Conservation (phyloP, 2,888 invertebrate genomes). For the Heliconius aoede region DNA sequence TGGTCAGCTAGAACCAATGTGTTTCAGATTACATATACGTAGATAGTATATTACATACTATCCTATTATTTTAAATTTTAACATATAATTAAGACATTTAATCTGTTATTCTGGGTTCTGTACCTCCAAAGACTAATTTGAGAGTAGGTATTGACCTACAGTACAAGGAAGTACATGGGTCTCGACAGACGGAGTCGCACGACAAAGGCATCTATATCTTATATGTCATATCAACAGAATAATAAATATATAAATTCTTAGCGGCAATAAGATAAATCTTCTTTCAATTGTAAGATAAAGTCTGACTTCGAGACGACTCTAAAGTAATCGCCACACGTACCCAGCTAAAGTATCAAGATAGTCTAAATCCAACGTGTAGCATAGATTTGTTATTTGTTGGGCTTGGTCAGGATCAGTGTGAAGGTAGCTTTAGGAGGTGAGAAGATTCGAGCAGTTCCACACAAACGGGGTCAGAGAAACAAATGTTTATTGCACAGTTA, state of each 20-base stretch:
- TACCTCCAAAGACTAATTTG: too few species aligned
- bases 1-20: too few species aligned
- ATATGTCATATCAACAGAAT: not conserved
- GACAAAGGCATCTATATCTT: too few species aligned
- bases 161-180: too few species aligned
- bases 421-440: conserved; percentile 22
- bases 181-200: too few species aligned
- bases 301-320: not conserved
- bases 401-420: conserved; percentile 23
- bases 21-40: too few species aligned
- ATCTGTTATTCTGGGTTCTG: too few species aligned
- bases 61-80: too few species aligned
- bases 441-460: conserved; percentile 21
- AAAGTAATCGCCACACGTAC: conserved; percentile 12
- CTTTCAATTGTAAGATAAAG: conserved; percentile 21
- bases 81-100: too few species aligned
- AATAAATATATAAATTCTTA: conserved; percentile 3
- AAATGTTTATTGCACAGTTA: conserved; percentile 36
- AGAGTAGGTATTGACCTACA: too few species aligned
- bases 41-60: too few species aligned
- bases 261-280: not conserved
- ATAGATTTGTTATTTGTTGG: conserved; percentile 25
- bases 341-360: conserved; percentile 19
- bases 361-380: conserved; percentile 17
- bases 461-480: conserved; percentile 28